A percentile compares a stretch with the other conserved stretches of the same genome.
Conservation (phyloP, 2,888 invertebrate genomes). For the Bimastos eiseni region DNA sequence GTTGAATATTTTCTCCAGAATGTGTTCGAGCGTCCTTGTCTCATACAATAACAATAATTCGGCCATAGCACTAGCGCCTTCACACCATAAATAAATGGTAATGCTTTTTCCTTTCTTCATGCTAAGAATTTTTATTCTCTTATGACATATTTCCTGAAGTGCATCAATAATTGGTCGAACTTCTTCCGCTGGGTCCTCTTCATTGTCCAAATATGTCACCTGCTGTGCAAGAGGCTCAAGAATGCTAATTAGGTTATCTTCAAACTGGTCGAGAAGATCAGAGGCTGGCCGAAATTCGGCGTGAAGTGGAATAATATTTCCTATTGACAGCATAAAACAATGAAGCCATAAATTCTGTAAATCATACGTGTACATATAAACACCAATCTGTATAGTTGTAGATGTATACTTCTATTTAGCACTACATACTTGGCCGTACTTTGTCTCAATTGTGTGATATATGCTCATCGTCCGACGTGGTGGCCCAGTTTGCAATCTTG, state of each 20-base stretch:
- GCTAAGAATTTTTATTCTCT: not conserved
- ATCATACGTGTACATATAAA: not conserved
- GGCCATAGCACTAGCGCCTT: not conserved
- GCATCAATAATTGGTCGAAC: not conserved
- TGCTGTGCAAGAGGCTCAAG: not conserved
- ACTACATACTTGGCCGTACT: too few relatives aligned
- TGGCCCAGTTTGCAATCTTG: too few relatives aligned
- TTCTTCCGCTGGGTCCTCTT: not conserved
- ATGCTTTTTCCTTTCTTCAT: not conserved
- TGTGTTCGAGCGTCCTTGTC: not conserved
- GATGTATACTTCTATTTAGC: not conserved
- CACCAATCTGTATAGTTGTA: not conserved
- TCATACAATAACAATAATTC: constrained; percentile 1
- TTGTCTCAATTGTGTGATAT: too few relatives aligned
- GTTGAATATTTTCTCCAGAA: not conserved
- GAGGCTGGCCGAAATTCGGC: not conserved
- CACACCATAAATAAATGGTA: not conserved
- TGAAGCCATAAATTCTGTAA: not conserved
- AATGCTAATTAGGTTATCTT: not conserved
- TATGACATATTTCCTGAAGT: not conserved
- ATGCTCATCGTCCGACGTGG: too few relatives aligned
- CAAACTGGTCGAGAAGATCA: not conserved
- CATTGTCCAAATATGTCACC: not conserved
- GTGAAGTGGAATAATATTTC: not conserved
- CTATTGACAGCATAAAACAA: not conserved